phyloP scores from a whole-genome alignment of 1,140 invertebrate species.

The Polypedilum pembai region DNA sequence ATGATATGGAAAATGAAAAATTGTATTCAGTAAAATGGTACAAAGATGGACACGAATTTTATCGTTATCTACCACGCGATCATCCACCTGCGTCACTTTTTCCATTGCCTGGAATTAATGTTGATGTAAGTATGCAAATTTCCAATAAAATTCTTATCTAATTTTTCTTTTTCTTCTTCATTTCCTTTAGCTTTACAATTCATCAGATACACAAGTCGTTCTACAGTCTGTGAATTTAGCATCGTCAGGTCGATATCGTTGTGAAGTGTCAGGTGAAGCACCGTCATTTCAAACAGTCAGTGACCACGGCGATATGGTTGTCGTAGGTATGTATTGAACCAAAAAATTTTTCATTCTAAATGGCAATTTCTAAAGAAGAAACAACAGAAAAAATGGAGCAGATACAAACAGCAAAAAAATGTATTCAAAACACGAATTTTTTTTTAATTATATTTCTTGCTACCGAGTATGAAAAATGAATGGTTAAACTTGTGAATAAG shows the following conservation, averaged over 20 bases:
- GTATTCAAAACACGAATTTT: constrained; percentile 3
- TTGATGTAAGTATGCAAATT: constrained; percentile 50
- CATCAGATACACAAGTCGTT: constrained; percentile 57
- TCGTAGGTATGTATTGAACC: constrained; percentile 55
- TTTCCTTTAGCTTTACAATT: constrained; percentile 56
- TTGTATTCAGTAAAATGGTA: constrained; percentile 78
- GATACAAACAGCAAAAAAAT: neutral
- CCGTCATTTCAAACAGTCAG: constrained; percentile 68
- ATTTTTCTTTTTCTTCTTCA: constrained; percentile 30
- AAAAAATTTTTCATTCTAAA: neutral
- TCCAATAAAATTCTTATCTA: neutral
- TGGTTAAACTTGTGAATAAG: too few species aligned
- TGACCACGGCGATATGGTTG: constrained; percentile 63
- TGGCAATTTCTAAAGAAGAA: neutral
- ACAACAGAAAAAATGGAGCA: neutral
- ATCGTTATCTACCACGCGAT: constrained; percentile 64
- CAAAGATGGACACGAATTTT: constrained; percentile 69
- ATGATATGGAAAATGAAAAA: constrained; percentile 55
- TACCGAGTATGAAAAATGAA: neutral
- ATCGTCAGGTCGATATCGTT: constrained; percentile 64
- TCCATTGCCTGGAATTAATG: constrained; percentile 53
- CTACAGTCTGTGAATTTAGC: constrained; percentile 58
- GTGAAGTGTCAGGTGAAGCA: constrained; percentile 71
- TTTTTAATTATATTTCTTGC: neutral
- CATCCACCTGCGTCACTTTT: constrained; percentile 55